Conservation (phyloP, 2,113 vertebrate species). For the Arothron firmamentum region DNA sequence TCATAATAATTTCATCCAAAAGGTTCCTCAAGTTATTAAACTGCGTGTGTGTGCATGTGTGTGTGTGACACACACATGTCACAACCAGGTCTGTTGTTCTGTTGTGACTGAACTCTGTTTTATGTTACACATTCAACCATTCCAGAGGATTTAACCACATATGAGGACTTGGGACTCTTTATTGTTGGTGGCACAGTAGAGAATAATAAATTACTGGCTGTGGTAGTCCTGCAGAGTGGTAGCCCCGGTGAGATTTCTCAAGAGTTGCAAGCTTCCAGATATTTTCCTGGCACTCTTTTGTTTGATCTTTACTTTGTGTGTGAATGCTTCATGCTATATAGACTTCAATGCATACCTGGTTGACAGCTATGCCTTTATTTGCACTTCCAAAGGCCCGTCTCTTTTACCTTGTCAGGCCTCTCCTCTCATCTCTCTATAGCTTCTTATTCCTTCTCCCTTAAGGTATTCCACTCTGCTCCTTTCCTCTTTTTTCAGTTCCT, state of each 20-base stretch:
- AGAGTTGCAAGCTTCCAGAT: constrained; percentile 1
- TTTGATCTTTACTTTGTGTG: constrained; percentile 30
- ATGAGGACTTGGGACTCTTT: neutral
- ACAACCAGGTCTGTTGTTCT: too few relatives aligned
- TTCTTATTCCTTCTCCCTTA: constrained; percentile 12
- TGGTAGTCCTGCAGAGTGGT: neutral
- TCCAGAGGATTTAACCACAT: too few relatives aligned
- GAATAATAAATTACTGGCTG: too few relatives aligned
- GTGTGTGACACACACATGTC: too few relatives aligned
- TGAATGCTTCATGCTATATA: constrained; percentile 14
- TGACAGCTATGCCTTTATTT: constrained; percentile 43
- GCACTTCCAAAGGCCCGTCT: constrained; percentile 24
- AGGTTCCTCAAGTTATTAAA: too few relatives aligned
- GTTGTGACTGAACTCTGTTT: neutral
- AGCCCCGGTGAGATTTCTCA: neutral
- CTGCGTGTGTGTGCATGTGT: too few relatives aligned
- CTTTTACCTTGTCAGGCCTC: constrained; percentile 48
- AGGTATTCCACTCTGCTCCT: constrained; percentile 11
- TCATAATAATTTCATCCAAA: too few relatives aligned
- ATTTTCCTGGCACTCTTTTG: constrained; percentile 5
- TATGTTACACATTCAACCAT: too few relatives aligned
- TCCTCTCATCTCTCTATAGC: constrained; percentile 21
- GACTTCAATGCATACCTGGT: constrained; percentile 19
- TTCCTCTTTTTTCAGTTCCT: neutral
- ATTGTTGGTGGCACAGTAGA: too few relatives aligned